Evolutionary conservation across 1,140 invertebrate genomes (phyloP).

Genomic region (Drosophila lacertosa): DNA sequence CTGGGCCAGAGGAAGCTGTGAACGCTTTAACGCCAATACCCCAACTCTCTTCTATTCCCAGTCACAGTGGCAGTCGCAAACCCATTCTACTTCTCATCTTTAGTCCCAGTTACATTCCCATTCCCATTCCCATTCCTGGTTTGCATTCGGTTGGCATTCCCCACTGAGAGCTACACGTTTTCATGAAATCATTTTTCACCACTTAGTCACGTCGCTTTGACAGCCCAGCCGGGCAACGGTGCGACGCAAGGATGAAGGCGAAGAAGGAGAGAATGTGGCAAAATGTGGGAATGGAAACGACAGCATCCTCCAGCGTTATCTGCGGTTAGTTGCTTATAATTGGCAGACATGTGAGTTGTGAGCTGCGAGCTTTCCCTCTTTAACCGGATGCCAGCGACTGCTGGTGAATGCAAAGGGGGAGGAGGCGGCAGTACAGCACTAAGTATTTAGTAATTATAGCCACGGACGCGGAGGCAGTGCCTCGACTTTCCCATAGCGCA

Average conservation of each 20-base stretch:
- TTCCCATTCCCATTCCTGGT: constrained; percentile 21
- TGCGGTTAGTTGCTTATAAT: constrained; percentile 81
- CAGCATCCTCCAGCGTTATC: constrained; percentile 74
- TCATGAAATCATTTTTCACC: constrained; percentile 82
- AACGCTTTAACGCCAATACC: constrained; percentile 44
- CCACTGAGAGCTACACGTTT: constrained; percentile 74
- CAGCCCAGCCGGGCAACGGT: constrained; percentile 52
- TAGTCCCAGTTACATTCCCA: neutral
- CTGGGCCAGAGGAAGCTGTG: constrained; percentile 45
- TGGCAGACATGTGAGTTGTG: constrained; percentile 75
- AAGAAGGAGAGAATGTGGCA: constrained; percentile 21
- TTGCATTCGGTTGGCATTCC: constrained; percentile 67
- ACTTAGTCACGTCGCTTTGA: constrained; percentile 82
- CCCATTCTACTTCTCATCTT: neutral
- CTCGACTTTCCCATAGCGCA: constrained; percentile 56
- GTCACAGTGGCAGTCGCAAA: neutral
- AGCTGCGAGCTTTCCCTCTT: constrained; percentile 37
- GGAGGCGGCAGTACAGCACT: constrained; percentile 10
- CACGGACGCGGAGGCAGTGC: constrained; percentile 10
- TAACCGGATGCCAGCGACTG: constrained; percentile 38
- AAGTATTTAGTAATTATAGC: constrained; percentile 54
- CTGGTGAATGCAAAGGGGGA: neutral
- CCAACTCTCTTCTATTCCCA: neutral
- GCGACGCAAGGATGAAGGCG: neutral
- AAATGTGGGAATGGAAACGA: constrained; percentile 42